These are phyloP conservation scores for Cyprinodon tularosa DNA, from an alignment of 2,113 vertebrate genomes.

Conservation along the genomic window DNA sequence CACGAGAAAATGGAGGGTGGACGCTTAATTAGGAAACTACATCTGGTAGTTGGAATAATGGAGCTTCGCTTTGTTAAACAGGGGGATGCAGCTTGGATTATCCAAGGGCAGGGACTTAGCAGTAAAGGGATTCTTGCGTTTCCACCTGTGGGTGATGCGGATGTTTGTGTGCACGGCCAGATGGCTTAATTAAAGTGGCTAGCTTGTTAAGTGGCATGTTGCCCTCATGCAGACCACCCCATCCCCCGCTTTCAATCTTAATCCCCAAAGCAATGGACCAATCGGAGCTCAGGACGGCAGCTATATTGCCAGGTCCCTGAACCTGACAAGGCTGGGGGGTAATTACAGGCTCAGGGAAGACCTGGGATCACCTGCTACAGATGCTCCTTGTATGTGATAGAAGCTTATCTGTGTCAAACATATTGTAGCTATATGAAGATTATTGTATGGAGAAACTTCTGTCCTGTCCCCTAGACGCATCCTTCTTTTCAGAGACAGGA, in stretches of 20 bases:
- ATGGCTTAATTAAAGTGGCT: slow-evolving; percentile 87
- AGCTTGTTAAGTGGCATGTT: slow-evolving; percentile 79
- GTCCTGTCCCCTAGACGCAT: not conserved
- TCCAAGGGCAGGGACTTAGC: slow-evolving; percentile 16
- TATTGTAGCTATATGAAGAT: slow-evolving; percentile 19
- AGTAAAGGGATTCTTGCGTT: slow-evolving; percentile 39
- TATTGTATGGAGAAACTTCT: not conserved
- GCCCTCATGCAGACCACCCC: slow-evolving; percentile 58
- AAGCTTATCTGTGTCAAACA: slow-evolving; percentile 13
- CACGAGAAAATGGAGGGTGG: slow-evolving; percentile 25
- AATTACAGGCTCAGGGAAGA: slow-evolving; percentile 79
- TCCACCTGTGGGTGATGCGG: slow-evolving; percentile 61
- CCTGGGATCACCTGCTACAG: slow-evolving; percentile 69
- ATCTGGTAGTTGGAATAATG: slow-evolving; percentile 4
- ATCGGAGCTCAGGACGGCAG: slow-evolving; percentile 79
- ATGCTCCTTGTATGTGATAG: slow-evolving; percentile 40
- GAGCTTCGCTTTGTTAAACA: slow-evolving; percentile 4
- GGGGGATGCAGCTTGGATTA: slow-evolving; percentile 29
- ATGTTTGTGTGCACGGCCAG: slow-evolving; percentile 72
- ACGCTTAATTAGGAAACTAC: not conserved
- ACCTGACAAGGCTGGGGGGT: slow-evolving; percentile 73
- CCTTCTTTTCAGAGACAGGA: not conserved
- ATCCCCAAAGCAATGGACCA: slow-evolving; percentile 83
- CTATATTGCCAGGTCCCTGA: slow-evolving; percentile 57
- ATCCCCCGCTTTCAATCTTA: slow-evolving; percentile 61